A percentile compares a stretch with the other conserved stretches of the same genome.
Evolutionary conservation across 2,888 invertebrate genomes (phyloP).

Genomic region (Caenorhabditis plicata): DNA sequence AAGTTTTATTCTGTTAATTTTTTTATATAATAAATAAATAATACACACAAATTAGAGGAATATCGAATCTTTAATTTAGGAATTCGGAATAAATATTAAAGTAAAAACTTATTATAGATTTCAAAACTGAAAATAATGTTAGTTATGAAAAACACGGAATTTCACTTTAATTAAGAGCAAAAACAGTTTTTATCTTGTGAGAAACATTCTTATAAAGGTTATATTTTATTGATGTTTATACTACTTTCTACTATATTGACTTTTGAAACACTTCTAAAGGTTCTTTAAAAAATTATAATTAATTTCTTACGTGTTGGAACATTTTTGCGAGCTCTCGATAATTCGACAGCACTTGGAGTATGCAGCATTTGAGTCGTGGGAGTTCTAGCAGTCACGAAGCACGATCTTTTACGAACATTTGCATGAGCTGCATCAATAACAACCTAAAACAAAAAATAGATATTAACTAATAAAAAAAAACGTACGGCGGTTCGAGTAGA

Average conservation of each 20-base stretch:
- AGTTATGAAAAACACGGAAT: not conserved
- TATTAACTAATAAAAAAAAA: not conserved
- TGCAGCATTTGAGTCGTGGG: slow-evolving; percentile 14
- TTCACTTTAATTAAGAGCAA: slow-evolving; percentile 1
- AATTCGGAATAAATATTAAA: too few relatives aligned
- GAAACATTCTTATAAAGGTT: too few relatives aligned
- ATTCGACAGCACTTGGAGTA: slow-evolving; percentile 16
- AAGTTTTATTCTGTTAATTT: too few relatives aligned
- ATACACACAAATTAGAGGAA: too few relatives aligned
- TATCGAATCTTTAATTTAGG: too few relatives aligned
- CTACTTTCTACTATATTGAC: too few relatives aligned
- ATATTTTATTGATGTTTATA: too few relatives aligned
- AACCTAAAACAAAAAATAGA: slow-evolving; percentile 9
- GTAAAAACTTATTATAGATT: too few relatives aligned
- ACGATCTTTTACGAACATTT: slow-evolving; percentile 3
- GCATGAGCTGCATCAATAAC: slow-evolving; percentile 27
- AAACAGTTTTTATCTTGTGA: too few relatives aligned
- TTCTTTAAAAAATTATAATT: too few relatives aligned
- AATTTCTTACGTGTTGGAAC: slow-evolving; percentile 10
- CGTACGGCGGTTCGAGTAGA: slow-evolving; percentile 18
- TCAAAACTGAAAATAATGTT: not conserved
- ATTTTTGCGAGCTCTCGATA: slow-evolving; percentile 23
- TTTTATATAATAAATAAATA: too few relatives aligned
- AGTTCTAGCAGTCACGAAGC: slow-evolving; percentile 7
- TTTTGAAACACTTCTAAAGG: too few relatives aligned